Base-by-base conservation (phyloP, 2,113 vertebrate genomes). In the Agapornis roseicollis region DNA sequence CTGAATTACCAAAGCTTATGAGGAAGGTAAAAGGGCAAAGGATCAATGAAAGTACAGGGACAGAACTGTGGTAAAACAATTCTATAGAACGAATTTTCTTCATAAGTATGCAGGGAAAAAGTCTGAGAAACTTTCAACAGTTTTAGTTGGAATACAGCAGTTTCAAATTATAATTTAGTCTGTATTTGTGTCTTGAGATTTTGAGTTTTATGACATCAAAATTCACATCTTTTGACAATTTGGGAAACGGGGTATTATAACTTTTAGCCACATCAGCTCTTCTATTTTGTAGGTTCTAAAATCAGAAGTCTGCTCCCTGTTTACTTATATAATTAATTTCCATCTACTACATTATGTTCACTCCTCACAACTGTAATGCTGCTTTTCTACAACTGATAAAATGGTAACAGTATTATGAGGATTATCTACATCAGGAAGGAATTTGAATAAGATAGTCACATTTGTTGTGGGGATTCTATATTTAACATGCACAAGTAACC, bases 361-460 rank as follows among this genome's bases (percentile, higher is more conserved):
- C 19, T 80, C 39, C 33, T 60, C n/a, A 70, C 23, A 87, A 84
- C 22, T 5, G 28, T 18, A 80, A 72, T 27, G 56, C 1, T 66
- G 31, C 50, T 56, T 90, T 83, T 27, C 72, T 78, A 39, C 35
- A 89, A 80, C 39, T 72, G 77, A 83, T 27, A 42, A 88, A 91
- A 78, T 85, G 33, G 52, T 47, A 42, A 90, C 33, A 91, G 64
- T 80, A 91, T 86, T 83, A 92, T 47, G 14, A 88, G 55, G 49
- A 94, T 88, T 91, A 93, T 60, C n/a, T 65, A 73, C 35, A 86
- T 88, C 83, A 96, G 77, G 50, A 93, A 92, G 33, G 80, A 93
- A 50, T 74, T 60, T 60, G 85, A 93, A 93, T 90, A 60, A 89
- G 44, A 68, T 1, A 96, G 91, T 80, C 90, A 88, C 17, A 85